Percentiles rank a stretch among this genome's conserved stretches.
phyloP scores from a whole-genome alignment of 2,797 vertebrate genomes.

The Lindbergichthys nudifrons region DNA sequence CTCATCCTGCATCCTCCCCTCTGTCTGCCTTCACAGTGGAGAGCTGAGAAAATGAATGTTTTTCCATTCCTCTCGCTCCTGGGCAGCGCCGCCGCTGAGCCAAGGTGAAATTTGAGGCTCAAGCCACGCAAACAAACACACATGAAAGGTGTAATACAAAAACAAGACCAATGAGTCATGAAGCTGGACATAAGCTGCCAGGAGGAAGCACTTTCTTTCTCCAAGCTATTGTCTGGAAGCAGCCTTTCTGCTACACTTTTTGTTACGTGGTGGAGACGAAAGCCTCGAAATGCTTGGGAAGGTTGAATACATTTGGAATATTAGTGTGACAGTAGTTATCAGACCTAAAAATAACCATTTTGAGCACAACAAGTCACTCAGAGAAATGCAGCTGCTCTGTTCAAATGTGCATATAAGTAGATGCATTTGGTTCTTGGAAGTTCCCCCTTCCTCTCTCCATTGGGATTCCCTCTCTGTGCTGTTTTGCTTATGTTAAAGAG shows the following conservation, averaged over 20 bases:
- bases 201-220: conserved; percentile 13
- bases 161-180: conserved; percentile 27
- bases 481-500: background rate
- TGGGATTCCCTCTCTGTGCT: conserved; percentile 4
- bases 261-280: background rate
- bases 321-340: background rate
- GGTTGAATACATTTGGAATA: background rate
- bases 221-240: conserved; percentile 12
- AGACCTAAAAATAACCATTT: background rate
- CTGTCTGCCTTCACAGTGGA: conserved; percentile 44
- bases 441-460: conserved; percentile 5
- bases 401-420: conserved; percentile 25
- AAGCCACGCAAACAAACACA: conserved; percentile 20
- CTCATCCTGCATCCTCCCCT: conserved; percentile 35
- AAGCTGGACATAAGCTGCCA: conserved; percentile 33
- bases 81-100: conserved; percentile 37
- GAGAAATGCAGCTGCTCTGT: background rate
- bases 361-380: background rate
- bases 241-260: background rate
- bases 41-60: conserved; percentile 70
- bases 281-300: background rate
- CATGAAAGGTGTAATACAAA: conserved; percentile 13
- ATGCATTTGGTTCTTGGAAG: background rate
- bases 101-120: conserved; percentile 66
- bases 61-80: conserved; percentile 54